phyloP scores from a whole-genome alignment of 1,140 invertebrate species.

The Nasonia giraulti region DNA sequence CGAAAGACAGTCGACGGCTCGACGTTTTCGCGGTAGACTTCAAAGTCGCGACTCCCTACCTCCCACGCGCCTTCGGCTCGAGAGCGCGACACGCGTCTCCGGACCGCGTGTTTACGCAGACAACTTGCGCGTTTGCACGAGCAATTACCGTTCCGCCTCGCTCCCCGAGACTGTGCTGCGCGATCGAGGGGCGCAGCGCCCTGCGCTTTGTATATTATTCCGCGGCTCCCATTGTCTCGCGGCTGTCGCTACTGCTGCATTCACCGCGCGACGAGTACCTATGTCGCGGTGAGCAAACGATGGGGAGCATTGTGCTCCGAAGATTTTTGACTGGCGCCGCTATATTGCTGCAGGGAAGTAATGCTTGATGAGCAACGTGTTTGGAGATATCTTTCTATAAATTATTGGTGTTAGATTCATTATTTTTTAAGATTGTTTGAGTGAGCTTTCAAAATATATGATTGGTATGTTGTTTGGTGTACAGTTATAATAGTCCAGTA shows the following conservation, averaged over 20 bases:
- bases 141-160: constrained; percentile 52
- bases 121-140: constrained; percentile 57
- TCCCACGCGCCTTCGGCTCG: not conserved
- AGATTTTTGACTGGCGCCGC: not conserved
- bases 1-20: not conserved
- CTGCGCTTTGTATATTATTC: constrained; percentile 43
- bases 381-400: not conserved
- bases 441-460: no score
- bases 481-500: not conserved
- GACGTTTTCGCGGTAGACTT: not conserved
- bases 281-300: not conserved
- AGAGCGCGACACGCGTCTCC: not conserved
- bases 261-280: constrained; percentile 10
- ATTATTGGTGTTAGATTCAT: no score
- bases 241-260: constrained; percentile 13
- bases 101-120: constrained; percentile 55
- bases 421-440: no score
- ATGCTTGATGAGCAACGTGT: not conserved
- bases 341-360: not conserved
- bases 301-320: not conserved
- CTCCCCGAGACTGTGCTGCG: constrained; percentile 37
- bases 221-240: constrained; percentile 30
- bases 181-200: constrained; percentile 41
- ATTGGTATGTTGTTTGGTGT: no score
- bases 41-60: not conserved